A percentile compares a stretch with the other conserved stretches of the same genome.
Evolutionary conservation across 2,888 invertebrate species (phyloP).

Genomic region (Dryococelus australis): DNA sequence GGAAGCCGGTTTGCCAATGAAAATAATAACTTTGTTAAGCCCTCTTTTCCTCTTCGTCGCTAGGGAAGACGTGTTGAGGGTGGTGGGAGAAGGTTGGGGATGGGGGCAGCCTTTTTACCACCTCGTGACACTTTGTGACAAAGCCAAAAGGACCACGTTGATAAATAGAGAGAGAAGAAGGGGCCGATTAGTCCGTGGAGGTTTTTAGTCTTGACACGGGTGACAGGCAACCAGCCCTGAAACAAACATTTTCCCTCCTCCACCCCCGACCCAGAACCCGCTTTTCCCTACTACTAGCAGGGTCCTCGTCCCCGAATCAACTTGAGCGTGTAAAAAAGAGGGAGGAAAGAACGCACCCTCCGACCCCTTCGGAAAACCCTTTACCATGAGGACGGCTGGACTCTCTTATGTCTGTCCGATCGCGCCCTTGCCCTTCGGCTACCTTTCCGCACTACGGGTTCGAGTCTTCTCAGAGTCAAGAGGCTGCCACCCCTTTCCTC

Average conservation of each 20-base stretch:
- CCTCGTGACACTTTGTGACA: constrained; percentile 9
- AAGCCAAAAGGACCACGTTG: neutral
- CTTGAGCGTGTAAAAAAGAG: constrained; percentile 1
- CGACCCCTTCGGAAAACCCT: neutral
- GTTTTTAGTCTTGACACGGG: neutral
- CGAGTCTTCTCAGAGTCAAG: constrained; percentile 22
- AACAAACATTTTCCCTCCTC: neutral
- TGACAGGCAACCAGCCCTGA: constrained; percentile 8
- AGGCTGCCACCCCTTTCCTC: constrained; percentile 1
- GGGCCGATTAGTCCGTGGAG: neutral
- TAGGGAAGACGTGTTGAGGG: neutral
- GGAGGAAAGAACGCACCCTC: neutral
- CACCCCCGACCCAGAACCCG: neutral
- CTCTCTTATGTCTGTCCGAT: constrained; percentile 1
- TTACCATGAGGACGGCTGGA: neutral
- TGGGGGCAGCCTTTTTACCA: neutral
- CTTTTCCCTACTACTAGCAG: neutral
- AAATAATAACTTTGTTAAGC: constrained; percentile 7
- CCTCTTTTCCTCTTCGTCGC: neutral
- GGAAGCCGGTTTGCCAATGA: neutral
- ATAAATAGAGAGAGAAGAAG: neutral
- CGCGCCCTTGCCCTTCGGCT: neutral
- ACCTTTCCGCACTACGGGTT: neutral
- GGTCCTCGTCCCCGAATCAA: neutral
- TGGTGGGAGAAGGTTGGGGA: neutral